Percentiles rank a stretch among this genome's conserved stretches.
These are phyloP conservation scores for Bombus sylvicola DNA, from an alignment of 1,140 invertebrate genomes.

Conservation along the genomic window DNA sequence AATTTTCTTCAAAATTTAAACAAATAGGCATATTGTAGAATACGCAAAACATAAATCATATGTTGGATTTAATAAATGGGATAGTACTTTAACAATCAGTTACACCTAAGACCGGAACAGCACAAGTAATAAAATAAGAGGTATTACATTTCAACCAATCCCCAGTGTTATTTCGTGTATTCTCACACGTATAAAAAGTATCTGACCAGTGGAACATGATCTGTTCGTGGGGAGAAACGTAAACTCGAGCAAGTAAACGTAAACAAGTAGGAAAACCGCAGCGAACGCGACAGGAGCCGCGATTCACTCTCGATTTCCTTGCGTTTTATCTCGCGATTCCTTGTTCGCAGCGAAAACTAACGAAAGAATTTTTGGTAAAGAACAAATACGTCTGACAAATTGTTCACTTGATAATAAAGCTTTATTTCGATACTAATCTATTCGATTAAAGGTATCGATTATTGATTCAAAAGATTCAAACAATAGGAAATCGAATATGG, in stretches of 20 bases:
- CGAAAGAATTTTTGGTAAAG: not conserved
- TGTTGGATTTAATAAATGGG: not conserved
- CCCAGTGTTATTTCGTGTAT: slow-evolving; percentile 4
- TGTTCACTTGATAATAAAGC: not conserved
- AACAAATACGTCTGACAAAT: not conserved
- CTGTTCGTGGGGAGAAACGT: not conserved
- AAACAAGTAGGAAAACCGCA: slow-evolving; percentile 22
- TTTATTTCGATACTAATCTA: not conserved
- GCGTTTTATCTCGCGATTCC: not conserved
- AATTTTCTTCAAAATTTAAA: too few species aligned
- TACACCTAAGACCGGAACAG: not conserved
- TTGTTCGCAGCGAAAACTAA: not conserved
- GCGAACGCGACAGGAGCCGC: slow-evolving; percentile 6
- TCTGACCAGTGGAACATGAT: slow-evolving; percentile 10
- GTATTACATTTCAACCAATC: not conserved
- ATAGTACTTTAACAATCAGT: not conserved
- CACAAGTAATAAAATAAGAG: not conserved
- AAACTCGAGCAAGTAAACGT: slow-evolving; percentile 37
- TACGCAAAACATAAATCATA: not conserved
- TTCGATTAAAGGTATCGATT: not conserved
- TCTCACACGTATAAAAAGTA: slow-evolving; percentile 14
- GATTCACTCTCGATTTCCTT: slow-evolving; percentile 36
- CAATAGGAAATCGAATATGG: not conserved
- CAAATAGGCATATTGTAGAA: too few species aligned
- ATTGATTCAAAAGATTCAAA: too few species aligned